Conservation (phyloP, 1,140 invertebrate species). For the Procambarus clarkii region DNA sequence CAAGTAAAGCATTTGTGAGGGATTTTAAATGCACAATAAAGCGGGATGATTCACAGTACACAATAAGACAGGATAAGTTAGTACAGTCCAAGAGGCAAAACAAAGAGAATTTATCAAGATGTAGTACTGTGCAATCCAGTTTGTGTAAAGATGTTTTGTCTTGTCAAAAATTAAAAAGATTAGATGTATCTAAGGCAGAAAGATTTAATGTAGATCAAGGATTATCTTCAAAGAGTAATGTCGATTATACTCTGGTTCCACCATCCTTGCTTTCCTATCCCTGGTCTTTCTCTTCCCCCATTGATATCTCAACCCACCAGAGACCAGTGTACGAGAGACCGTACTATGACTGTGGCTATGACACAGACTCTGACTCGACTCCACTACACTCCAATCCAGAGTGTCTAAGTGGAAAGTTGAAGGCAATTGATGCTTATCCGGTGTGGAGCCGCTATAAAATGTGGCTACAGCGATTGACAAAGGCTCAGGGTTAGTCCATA, state of each 20-base stretch:
- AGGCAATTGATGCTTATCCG: constrained; percentile 10
- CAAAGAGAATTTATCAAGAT: neutral
- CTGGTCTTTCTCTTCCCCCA: neutral
- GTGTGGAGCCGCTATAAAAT: constrained; percentile 50
- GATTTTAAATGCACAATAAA: neutral
- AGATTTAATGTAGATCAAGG: neutral
- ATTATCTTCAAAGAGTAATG: neutral
- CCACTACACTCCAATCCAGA: constrained; percentile 48
- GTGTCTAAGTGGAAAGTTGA: constrained; percentile 49
- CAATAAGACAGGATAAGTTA: neutral
- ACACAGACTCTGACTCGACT: constrained; percentile 49
- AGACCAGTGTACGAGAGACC: constrained; percentile 23
- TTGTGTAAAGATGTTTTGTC: neutral
- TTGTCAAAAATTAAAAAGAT: neutral
- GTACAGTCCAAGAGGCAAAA: neutral
- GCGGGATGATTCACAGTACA: neutral
- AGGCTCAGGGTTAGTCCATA: constrained; percentile 35
- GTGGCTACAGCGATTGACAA: constrained; percentile 51
- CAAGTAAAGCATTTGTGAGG: neutral
- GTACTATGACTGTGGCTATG: constrained; percentile 56
- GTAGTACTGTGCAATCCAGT: neutral
- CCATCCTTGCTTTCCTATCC: neutral
- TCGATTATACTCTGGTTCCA: neutral
- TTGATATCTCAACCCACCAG: neutral
- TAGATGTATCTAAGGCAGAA: neutral